Evolutionary conservation across 2,113 vertebrate genomes (phyloP).

Genomic region (Ciconia maguari): DNA sequence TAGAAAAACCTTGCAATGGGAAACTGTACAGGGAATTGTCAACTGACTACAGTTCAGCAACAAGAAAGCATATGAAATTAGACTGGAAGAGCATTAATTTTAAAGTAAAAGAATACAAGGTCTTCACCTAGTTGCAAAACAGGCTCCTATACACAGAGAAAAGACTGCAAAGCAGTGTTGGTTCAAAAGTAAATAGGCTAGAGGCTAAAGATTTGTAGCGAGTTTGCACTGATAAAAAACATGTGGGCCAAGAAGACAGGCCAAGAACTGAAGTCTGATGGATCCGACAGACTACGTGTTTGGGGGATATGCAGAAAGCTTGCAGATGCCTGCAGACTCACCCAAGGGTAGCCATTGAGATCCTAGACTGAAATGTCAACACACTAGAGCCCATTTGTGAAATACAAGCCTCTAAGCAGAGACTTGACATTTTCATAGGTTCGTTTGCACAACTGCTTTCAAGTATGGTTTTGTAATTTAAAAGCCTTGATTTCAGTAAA

Average conservation of each 20-base stretch:
- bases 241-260: background rate
- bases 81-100: background rate
- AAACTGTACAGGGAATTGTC: background rate
- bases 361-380: background rate
- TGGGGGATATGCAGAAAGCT: background rate
- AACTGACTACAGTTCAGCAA: background rate
- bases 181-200: background rate
- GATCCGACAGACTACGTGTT: background rate
- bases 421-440: background rate
- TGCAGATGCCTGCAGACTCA: background rate
- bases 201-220: background rate
- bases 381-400: background rate
- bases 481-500: background rate
- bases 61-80: background rate
- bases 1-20: background rate
- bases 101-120: background rate
- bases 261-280: background rate
- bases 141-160: background rate
- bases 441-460: background rate
- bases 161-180: background rate
- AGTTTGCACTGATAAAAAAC: background rate
- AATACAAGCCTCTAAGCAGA: background rate
- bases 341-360: background rate
- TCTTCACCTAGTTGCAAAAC: background rate
- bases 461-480: background rate